Percentiles rank a stretch among this genome's conserved stretches.
These are phyloP conservation scores for Caenorhabditis uteleia DNA, from an alignment of 2,888 invertebrate genomes.

Conservation along the genomic window DNA sequence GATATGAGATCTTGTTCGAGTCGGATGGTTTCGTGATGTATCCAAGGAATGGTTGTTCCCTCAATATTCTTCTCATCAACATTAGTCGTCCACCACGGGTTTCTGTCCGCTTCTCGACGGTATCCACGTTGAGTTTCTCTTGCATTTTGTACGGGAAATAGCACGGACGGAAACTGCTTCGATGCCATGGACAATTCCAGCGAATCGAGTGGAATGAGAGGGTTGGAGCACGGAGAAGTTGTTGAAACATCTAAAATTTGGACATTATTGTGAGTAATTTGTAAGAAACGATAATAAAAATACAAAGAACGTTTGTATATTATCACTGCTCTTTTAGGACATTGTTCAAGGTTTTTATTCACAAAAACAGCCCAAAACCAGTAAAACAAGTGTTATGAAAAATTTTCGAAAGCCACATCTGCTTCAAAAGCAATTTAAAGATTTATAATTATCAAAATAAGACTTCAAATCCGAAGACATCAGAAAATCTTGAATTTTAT, in stretches of 20 bases:
- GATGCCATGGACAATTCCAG: constrained; percentile 66
- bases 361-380: not conserved
- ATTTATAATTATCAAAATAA: not conserved
- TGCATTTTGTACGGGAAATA: constrained; percentile 63
- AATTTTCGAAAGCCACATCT: not conserved
- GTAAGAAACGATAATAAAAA: not conserved
- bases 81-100: constrained; percentile 58
- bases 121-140: constrained; percentile 58
- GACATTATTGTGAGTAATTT: not conserved
- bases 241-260: constrained; percentile 22
- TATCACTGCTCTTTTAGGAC: too few relatives aligned
- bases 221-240: constrained; percentile 15
- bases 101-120: constrained; percentile 55
- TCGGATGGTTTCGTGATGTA: constrained; percentile 52
- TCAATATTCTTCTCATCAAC: constrained; percentile 62
- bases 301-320: too few relatives aligned
- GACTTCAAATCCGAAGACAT: too few relatives aligned
- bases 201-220: constrained; percentile 47
- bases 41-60: constrained; percentile 63
- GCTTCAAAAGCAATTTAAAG: not conserved
- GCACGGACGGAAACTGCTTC: constrained; percentile 62
- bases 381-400: not conserved
- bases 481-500: too few relatives aligned
- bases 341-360: not conserved
- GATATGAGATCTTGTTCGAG: constrained; percentile 50